Evolutionary conservation across 2,888 invertebrate species (phyloP), one percentile per base, ranked within the genome.

Genomic region (Eubasilissa splendida): DNA sequence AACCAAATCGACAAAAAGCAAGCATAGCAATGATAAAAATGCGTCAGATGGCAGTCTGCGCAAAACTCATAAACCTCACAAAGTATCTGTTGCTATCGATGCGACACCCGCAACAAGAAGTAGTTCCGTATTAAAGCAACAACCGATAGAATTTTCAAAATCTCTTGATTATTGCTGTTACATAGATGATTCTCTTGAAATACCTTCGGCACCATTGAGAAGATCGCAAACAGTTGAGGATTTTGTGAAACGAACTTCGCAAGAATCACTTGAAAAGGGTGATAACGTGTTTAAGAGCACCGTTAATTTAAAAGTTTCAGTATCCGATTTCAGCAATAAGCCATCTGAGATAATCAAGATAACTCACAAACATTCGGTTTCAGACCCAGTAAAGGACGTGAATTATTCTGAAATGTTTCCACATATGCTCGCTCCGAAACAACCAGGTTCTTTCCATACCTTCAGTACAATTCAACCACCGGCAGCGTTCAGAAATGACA

Each of bases 81-180:
- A 95, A 87, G 93, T 96, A 3, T 96, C 94, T 0, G 93, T 96
- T 10, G 95, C 93, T 0, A 91, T 96, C 53, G 95, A 96, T 86
- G 96, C 96, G 0, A 96, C 96, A 0, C 95, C 95, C 11, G 91
- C 93, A 1, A 93, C 94, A 1, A 90, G 95, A 83, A 94, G 94
- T 42, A 92, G 92, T 82, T 95, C 95, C 77, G 91, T 96, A 54
- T 86, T 95, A 75, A 92, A 93, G 84, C 95, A 96, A 88, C 92
- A 95, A 86, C 95, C 95, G 0, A 95, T 95, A 83, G 95, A 96
- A 87, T 86, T 95, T 68, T 92, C 92, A 0, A 94, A 94, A 87
- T 92, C 92, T n/a, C 88, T 92, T 66, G 92, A 93, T 84, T 86
- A 86, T 73, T 87, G 87, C 78, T 88, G 88, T 59, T 79, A 82